Evolutionary conservation across 2,888 invertebrate genomes (phyloP), one percentile per base, ranked within the genome.

Genomic region (Euproctis similis): DNA sequence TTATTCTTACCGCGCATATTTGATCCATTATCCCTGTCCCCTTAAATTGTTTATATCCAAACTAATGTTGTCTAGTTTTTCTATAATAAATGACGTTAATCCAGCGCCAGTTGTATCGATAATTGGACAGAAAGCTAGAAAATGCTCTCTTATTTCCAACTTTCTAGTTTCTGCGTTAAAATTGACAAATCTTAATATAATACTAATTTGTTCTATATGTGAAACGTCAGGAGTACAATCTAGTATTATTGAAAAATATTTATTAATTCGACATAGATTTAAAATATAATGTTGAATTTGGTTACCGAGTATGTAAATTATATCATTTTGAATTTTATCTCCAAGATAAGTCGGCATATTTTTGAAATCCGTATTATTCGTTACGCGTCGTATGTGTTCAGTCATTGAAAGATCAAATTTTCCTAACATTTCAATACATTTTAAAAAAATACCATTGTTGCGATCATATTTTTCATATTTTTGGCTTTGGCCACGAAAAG

Each of bases 1-100:
- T 27, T 33, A 37, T 37, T 41, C 30, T 37, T 27, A 26, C 7
- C 18, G 18, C 41, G 31, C 22, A 24, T 24, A 24, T 24, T 24
- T 34, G 31, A 34, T 29, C 34, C 35, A 35, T 35, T 39, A 30
- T 39, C 33, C 35, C 26, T 35, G 35, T 33, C 30, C 33, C 32
- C 35, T 34, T 35, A 39, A 28, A 10, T 31, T 31, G 25, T 31
- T 34, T 30, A 34, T 34, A 8, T 34, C 25, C 34, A 34, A 34
- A 27, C 27, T 27, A 34, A 30, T 34, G 4, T 30, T 25, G 28
- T 26, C 28, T 28, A 34, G 28, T 31, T 35, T 35, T 35, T 35
- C 28, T 31, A 26, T 24, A 2, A 33, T 24, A 30, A 25, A 28
- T 33, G 26, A 28, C 33, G 28, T 33, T 26, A 33, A 33, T 33